Percentiles rank a stretch among this genome's conserved stretches.
Evolutionary conservation across 2,888 invertebrate genomes (phyloP).

Genomic region (Ceratothoa steindachneri): DNA sequence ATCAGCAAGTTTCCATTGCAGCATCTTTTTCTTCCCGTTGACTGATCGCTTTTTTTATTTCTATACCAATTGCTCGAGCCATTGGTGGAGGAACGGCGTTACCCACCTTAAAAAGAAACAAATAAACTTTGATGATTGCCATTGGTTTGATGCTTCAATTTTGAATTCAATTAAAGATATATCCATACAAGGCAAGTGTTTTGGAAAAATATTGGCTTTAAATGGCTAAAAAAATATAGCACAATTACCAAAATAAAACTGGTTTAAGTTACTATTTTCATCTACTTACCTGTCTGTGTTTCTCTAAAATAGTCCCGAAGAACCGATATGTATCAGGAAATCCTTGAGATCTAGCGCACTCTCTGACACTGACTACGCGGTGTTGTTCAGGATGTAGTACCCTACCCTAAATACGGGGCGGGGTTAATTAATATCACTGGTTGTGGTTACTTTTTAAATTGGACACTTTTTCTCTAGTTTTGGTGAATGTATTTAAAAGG

Average conservation of each 20-base stretch:
- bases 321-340: conserved; percentile 74
- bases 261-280: background rate
- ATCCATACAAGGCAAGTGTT: too few relatives aligned
- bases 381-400: conserved; percentile 75
- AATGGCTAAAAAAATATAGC: too few relatives aligned
- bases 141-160: too few relatives aligned
- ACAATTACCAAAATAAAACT: too few relatives aligned
- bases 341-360: conserved; percentile 81
- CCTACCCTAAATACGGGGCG: conserved; percentile 59
- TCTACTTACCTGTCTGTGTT: conserved; percentile 48
- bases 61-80: conserved; percentile 69
- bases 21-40: background rate
- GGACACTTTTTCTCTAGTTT: too few relatives aligned
- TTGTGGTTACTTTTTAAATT: too few relatives aligned
- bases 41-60: conserved; percentile 60
- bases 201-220: too few relatives aligned
- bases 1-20: background rate
- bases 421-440: too few relatives aligned
- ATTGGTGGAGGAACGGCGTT: conserved; percentile 84
- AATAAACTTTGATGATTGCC: too few relatives aligned
- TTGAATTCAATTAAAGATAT: too few relatives aligned
- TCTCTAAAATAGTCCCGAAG: conserved; percentile 56
- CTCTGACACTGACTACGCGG: conserved; percentile 77
- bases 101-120: conserved; percentile 59
- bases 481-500: too few relatives aligned